Percentiles rank a stretch among this genome's conserved stretches.
Evolutionary conservation across 2,888 invertebrate species (phyloP).

Genomic region (Cyclophora punctaria): DNA sequence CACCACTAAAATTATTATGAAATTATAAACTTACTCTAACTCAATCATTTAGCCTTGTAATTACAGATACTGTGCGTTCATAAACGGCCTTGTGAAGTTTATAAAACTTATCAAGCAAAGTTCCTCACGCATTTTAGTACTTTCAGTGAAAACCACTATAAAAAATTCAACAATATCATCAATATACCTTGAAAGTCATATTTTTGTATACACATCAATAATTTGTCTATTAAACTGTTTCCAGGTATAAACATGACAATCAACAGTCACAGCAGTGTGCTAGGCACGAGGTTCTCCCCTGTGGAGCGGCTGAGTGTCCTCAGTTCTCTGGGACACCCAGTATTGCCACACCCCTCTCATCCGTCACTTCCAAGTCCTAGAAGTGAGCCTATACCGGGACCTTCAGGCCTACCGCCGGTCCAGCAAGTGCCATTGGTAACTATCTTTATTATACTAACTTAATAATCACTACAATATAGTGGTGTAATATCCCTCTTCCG

Average conservation of each 20-base stretch:
- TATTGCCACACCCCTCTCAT: slow-evolving; percentile 52
- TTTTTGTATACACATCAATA: not conserved
- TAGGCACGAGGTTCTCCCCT: slow-evolving; percentile 57
- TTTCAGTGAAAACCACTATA: too few species aligned
- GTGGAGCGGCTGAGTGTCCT: slow-evolving; percentile 62
- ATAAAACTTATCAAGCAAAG: too few species aligned
- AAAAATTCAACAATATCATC: too few species aligned
- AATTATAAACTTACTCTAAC: too few species aligned
- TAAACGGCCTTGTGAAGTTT: too few species aligned
- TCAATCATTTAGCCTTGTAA: too few species aligned
- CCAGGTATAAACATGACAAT: slow-evolving; percentile 78
- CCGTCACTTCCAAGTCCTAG: slow-evolving; percentile 77
- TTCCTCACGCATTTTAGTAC: too few species aligned
- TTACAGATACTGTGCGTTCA: too few species aligned
- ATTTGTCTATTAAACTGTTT: slow-evolving; percentile 21
- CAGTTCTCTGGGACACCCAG: slow-evolving; percentile 55
- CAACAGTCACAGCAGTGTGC: slow-evolving; percentile 59
- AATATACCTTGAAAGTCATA: not conserved
- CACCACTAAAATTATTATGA: too few species aligned
- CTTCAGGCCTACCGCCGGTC: slow-evolving; percentile 89
- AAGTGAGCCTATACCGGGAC: slow-evolving; percentile 83
- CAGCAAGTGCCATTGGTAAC: slow-evolving; percentile 90
- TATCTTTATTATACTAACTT: too few species aligned
- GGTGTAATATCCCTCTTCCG: too few species aligned
- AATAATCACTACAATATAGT: too few species aligned